Evolutionary conservation across 2,797 vertebrate genomes (phyloP), one percentile per base, ranked within the genome.

Genomic region (Heteromormyrus szaboi): DNA sequence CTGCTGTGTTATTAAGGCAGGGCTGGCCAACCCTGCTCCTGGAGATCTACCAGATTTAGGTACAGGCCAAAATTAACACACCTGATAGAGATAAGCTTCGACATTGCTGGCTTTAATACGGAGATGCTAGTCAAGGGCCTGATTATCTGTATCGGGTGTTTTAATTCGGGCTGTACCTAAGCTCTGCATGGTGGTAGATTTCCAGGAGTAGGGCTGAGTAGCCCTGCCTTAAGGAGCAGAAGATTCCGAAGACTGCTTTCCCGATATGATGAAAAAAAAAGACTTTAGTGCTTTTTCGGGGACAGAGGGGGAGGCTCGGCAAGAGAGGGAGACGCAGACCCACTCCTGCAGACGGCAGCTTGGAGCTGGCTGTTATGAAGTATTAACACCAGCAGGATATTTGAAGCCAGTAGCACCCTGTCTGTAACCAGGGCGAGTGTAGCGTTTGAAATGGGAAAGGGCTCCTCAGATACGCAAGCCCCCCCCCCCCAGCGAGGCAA

Each of bases 311-410:
- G 56, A 59, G 14, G 22, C 17, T 33, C 2, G 0, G 22, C 14
- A 4, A 41, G 56, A 87, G 53, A 22, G 22, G 17, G 41, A 83
- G 79, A 4, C 25, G 12, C 29, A 72, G 12, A 37, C 65, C 33
- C 29, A 37, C 65, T 33, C 29, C 65, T 12, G 65, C 65, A 14
- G 29, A 65, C 1, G 3, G 22, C 41, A 9, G 59, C 54, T 59
- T 4, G 11, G 29, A 1, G 62, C 83, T 72, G 84, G 29, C 92
- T 90, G 90, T 7, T 44, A 92, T 95, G 90, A 94, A 95, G 94
- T 91, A 95, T 95, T 92, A 48, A 95, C 93, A 87, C 0, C 3
- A 51, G 62, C 51, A 90, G 89, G 94, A 93, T 95, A 95, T 95
- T 95, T 94, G 93, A 92, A 93, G 93, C 90, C 62, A 89, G 89